Conservation (phyloP, 1,140 invertebrate genomes). For the Heliconius congener region DNA sequence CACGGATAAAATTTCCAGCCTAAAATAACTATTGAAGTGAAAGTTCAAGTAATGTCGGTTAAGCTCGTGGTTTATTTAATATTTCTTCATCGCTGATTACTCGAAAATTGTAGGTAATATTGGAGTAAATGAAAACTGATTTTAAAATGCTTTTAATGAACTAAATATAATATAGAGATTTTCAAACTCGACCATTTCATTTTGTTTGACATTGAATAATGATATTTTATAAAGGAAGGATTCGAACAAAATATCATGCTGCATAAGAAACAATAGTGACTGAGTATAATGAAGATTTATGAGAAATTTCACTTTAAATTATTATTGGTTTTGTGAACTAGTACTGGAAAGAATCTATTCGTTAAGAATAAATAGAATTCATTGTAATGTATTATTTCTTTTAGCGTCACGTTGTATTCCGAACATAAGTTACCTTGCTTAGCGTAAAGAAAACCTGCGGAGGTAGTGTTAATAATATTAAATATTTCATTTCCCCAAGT, state of each 20-base stretch:
- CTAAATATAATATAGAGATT: conserved; percentile 4
- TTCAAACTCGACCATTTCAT: not conserved
- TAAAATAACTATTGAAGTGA: conserved; percentile 15
- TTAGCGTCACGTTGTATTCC: no score
- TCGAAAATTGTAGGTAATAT: conserved; percentile 41
- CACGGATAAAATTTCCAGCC: conserved; percentile 11
- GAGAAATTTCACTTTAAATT: conserved; percentile 18
- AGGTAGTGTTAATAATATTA: no score
- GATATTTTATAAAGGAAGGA: not conserved
- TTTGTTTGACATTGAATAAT: not conserved
- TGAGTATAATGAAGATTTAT: conserved; percentile 50
- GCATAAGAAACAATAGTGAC: conserved; percentile 45
- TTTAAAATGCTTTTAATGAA: conserved; percentile 28
- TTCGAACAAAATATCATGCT: conserved; percentile 43
- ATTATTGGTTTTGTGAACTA: not conserved
- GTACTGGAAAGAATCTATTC: not conserved
- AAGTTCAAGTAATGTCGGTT: conserved; percentile 30
- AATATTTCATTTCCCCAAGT: no score
- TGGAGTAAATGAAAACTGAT: conserved; percentile 41
- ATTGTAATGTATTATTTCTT: no score
- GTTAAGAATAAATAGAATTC: not conserved
- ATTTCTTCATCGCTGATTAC: conserved; percentile 35
- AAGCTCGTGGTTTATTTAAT: conserved; percentile 32
- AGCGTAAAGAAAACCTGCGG: rapidly evolving
- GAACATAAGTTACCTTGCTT: no score